Base-by-base conservation (phyloP, 2,888 invertebrate species). In the Glomeris marginata region DNA sequence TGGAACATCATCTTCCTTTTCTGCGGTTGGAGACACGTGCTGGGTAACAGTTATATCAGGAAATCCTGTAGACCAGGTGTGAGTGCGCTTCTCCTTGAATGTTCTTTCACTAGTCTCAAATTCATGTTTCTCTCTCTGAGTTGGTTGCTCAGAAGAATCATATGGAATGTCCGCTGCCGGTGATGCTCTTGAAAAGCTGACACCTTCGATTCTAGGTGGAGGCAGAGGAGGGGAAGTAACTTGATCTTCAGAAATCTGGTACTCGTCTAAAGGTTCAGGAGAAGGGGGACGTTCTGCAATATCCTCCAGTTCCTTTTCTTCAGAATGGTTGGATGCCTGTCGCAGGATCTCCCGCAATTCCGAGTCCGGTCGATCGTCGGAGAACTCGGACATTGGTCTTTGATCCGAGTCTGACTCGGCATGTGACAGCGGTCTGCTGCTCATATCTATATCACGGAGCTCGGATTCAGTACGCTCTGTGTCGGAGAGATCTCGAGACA, bases 21-120 rank as follows among this genome's bases (percentile, higher is more conserved):
- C 68, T 21, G 67, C 64, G 51, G 70, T 60, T 34, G 72, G 72
- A 33, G 71, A 66, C 65, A 74, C 68, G 58, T 75, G 75, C 71
- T 76, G 76, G 5, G 76, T 76, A 16, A 77, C 71, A 58, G 72
- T 76, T 50, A 77, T 77, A 58, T 74, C 75, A n/a, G 77, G 77
- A 52, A 77, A 73, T 49, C 65, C 65, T 47, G 63, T 62, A 49
- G 63, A 36, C n/a, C 34, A 34, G 13, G 18, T 16, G 3, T 15
- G n/a, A 2, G 21, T 8, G 8, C 33, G 16, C 37, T 52, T 49
- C 15, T 52, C 53, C 36, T 49, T 40, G 2, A 41, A n/a, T 1
- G 42, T 63, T 44, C 62, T 60, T 58, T 72, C 69, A 52, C 67
- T 60, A 18, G 69, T 66, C 65, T 73, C 72, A 47, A 70, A 58